These are phyloP conservation scores for Hydrophis major DNA, from an alignment of 2,797 vertebrate species.

Conservation along the genomic window DNA sequence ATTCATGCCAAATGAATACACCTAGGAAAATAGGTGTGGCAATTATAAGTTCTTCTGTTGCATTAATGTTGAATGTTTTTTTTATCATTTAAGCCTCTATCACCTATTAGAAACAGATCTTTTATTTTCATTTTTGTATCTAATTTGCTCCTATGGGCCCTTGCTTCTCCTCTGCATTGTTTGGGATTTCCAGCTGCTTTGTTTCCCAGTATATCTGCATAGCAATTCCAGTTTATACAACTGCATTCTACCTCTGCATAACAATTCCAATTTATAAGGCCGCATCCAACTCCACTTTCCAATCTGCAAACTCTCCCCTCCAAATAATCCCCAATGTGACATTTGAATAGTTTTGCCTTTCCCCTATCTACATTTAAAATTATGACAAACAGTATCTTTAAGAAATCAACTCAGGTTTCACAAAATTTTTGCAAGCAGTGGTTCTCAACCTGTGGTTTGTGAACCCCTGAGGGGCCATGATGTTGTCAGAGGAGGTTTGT, in stretches of 20 bases:
- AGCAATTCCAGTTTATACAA: background rate
- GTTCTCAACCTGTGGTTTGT: background rate
- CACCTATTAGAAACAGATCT: background rate
- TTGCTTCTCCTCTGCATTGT: background rate
- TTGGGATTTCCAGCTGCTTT: background rate
- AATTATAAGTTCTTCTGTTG: background rate
- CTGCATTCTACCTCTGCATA: background rate
- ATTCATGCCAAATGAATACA: background rate
- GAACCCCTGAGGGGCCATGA: background rate
- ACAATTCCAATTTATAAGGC: background rate
- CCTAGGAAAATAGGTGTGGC: background rate
- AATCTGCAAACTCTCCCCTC: background rate
- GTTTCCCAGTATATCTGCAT: background rate
- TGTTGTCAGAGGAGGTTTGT: background rate
- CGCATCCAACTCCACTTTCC: background rate
- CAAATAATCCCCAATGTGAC: background rate
- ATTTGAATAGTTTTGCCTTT: background rate
- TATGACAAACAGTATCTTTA: background rate
- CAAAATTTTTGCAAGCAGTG: background rate
- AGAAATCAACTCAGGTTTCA: background rate
- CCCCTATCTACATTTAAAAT: background rate
- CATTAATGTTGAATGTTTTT: background rate
- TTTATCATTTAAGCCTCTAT: background rate
- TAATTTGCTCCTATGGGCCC: background rate
- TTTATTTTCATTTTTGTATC: background rate